phyloP scores from a whole-genome alignment of 2,888 invertebrate species.

The Dermolepida albohirtum region DNA sequence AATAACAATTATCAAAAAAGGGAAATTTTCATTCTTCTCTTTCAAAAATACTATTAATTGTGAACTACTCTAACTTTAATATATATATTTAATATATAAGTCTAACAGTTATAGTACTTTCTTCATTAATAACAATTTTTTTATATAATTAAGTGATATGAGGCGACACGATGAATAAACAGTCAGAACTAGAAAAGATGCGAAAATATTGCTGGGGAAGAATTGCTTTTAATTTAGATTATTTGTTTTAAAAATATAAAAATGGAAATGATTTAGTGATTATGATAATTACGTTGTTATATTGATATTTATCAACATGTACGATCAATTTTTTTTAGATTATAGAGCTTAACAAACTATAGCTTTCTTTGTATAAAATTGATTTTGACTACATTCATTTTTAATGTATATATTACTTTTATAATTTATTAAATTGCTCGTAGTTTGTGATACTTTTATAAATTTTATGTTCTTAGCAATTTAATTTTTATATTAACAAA shows the following conservation, averaged over 20 bases:
- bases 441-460: neutral
- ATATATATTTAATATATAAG: slow-evolving; percentile 17
- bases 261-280: slow-evolving; percentile 5
- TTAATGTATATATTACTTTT: neutral
- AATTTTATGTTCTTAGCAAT: no score
- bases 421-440: neutral
- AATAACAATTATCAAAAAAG: neutral
- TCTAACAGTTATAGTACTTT: slow-evolving; percentile 29
- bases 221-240: slow-evolving; percentile 66
- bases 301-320: slow-evolving; percentile 31
- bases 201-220: slow-evolving; percentile 57
- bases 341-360: neutral
- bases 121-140: slow-evolving; percentile 26
- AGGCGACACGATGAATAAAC: neutral
- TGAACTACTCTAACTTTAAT: slow-evolving; percentile 18
- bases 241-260: slow-evolving; percentile 55
- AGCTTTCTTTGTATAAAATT: slow-evolving; percentile 32
- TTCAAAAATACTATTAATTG: slow-evolving; percentile 1
- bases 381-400: neutral
- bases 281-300: slow-evolving; percentile 30
- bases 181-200: slow-evolving; percentile 19
- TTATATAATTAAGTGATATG: slow-evolving; percentile 9
- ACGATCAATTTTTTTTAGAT: slow-evolving; percentile 3
- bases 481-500: no score
- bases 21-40: neutral